These are phyloP conservation scores for Brassicogethes aeneus DNA, from an alignment of 2,888 invertebrate species.

Conservation along the genomic window DNA sequence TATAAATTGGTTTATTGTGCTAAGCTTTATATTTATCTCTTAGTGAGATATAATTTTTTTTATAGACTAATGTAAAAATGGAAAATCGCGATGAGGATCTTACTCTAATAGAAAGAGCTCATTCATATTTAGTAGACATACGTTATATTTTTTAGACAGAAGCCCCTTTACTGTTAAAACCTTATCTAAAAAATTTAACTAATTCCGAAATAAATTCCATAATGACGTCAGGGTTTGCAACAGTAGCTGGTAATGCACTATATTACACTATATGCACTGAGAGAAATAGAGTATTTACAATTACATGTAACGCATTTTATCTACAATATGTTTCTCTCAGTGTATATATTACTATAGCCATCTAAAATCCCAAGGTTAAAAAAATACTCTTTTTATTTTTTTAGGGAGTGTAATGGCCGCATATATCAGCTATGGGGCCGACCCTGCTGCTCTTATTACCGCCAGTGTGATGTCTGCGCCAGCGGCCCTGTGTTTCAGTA, in stretches of 20 bases:
- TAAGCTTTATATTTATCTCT: too few species aligned
- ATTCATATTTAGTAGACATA: too few species aligned
- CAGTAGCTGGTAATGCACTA: slow-evolving; percentile 81
- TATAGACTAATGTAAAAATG: too few species aligned
- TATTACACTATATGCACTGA: too few species aligned
- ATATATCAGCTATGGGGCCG: slow-evolving; percentile 84
- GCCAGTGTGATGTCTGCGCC: slow-evolving; percentile 96
- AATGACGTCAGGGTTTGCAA: slow-evolving; percentile 91
- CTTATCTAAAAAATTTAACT: slow-evolving; percentile 77
- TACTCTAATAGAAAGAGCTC: too few species aligned
- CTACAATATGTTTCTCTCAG: too few species aligned
- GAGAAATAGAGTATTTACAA: not conserved
- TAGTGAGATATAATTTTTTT: too few species aligned
- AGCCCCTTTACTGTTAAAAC: slow-evolving; percentile 79
- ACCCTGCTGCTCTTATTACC: slow-evolving; percentile 80
- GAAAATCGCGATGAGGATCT: too few species aligned
- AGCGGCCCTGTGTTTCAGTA: slow-evolving; percentile 81
- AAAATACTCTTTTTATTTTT: slow-evolving; percentile 26
- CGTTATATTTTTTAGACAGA: slow-evolving; percentile 59
- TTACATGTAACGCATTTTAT: not conserved
- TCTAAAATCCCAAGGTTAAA: too few species aligned
- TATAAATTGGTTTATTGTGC: too few species aligned
- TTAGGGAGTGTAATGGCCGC: slow-evolving; percentile 82
- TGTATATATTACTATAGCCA: too few species aligned
- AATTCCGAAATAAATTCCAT: slow-evolving; percentile 88